Conservation (phyloP, 2,888 invertebrate genomes). For the Drosophila falleni region DNA sequence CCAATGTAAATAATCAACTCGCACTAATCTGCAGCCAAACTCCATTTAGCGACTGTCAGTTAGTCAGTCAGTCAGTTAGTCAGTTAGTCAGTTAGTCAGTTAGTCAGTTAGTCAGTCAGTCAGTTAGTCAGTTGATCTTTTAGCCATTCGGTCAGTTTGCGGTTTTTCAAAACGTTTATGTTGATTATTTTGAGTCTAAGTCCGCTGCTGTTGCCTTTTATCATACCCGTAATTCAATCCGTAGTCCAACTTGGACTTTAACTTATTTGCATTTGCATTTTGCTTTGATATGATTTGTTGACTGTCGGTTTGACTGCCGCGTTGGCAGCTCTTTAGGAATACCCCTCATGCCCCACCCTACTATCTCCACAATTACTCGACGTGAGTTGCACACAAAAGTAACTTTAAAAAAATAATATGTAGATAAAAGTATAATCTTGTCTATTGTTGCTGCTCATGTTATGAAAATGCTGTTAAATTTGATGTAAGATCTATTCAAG, state of each 20-base stretch:
- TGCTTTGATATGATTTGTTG: slow-evolving; percentile 51
- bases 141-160: slow-evolving; percentile 60
- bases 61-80: slow-evolving; percentile 34
- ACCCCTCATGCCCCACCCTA: background rate
- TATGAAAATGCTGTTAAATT: slow-evolving; percentile 43
- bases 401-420: slow-evolving; percentile 6
- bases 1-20: slow-evolving; percentile 78
- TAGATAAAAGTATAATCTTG: slow-evolving; percentile 25
- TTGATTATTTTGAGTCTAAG: slow-evolving; percentile 49
- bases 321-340: slow-evolving; percentile 23
- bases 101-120: slow-evolving; percentile 52
- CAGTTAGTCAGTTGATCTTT: slow-evolving; percentile 9
- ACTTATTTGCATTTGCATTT: slow-evolving; percentile 40
- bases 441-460: slow-evolving; percentile 14
- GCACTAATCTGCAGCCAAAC: slow-evolving; percentile 75
- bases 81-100: slow-evolving; percentile 9
- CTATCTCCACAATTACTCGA: slow-evolving; percentile 9
- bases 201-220: slow-evolving; percentile 27
- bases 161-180: slow-evolving; percentile 60
- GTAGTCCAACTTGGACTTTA: slow-evolving; percentile 26
- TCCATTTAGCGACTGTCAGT: slow-evolving; percentile 67
- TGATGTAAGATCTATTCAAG: slow-evolving; percentile 20
- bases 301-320: slow-evolving; percentile 27
- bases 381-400: slow-evolving; percentile 57
- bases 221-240: slow-evolving; percentile 50